Base-by-base conservation (phyloP, 2,797 vertebrate species). In the Falco naumanni region DNA sequence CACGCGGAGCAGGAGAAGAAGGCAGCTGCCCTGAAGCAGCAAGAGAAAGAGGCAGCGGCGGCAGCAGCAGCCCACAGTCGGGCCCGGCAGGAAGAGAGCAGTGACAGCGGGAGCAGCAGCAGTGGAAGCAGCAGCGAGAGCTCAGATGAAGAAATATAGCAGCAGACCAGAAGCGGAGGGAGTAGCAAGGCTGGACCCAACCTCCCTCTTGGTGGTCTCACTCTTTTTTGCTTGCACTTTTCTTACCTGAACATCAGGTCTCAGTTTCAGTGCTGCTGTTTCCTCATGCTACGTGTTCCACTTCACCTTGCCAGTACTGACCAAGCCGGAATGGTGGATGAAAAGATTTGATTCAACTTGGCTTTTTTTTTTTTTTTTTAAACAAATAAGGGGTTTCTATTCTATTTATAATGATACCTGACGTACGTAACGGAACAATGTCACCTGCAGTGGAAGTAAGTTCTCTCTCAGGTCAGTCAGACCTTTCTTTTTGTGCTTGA, bases 1-100 rank as follows among this genome's bases (percentile, higher is more conserved):
- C 99, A 99, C 0, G 98, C 99, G 0, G 99, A 99, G 97, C 99
- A 99, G 97, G 99, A 99, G 97, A 99, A 99, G 98, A 99, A 99
- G 95, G 99, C 99, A 0, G 99, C 99, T 0, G 99, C 99, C 0
- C 98, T 99, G 95, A 98, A 97, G 31, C 99, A 98, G 96, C 98
- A 97, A 22, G 98, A 99, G 96, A 99, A 97, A 0, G 99, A 99
- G 92, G 98, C 98, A 0, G 98, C 97, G 0, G 84, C 59, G 0
- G 98, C 97, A 0, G 98, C 98, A 4, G 98, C 98, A 0, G 98
- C 98, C 1, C 97, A 59, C 76, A 98, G 97, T 75, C 98, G 97
- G 72, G 98, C 98, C 26, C 98, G 28, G 19, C 97, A 90, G 37
- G 97, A 96, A 4, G 89, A 97, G 39, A 98, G 98, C 97, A 99